Conservation (phyloP, 2,888 invertebrate genomes). For the Pammene aurita region DNA sequence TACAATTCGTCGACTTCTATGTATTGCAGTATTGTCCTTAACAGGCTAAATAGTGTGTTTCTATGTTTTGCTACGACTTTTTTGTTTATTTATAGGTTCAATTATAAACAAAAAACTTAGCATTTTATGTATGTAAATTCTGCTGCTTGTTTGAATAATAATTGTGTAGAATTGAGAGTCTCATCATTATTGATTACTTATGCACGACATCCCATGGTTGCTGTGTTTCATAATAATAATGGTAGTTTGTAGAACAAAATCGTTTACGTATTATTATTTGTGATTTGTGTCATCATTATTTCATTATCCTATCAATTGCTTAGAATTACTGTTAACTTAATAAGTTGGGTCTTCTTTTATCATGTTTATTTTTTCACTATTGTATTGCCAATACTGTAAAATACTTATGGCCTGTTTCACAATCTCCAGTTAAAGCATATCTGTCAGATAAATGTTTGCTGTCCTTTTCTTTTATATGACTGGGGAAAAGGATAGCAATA, state of each 20-base stretch:
- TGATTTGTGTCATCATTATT: not conserved
- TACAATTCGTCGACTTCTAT: not conserved
- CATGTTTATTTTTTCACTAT: not conserved
- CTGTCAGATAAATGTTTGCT: no score
- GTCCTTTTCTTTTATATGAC: no score
- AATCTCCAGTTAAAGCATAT: no score
- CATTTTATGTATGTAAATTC: not conserved
- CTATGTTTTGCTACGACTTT: conserved; percentile 17
- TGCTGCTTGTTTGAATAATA: conserved; percentile 3
- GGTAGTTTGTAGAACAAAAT: conserved; percentile 3
- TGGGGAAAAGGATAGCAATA: no score
- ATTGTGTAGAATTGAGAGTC: conserved; percentile 1
- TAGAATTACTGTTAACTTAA: not conserved
- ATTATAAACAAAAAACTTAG: not conserved
- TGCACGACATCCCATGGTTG: conserved; percentile 2
- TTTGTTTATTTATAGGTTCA: conserved; percentile 3
- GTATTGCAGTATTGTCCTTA: conserved; percentile 7
- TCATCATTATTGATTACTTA: conserved; percentile 15
- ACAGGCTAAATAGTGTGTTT: conserved; percentile 15
- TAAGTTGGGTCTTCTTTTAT: not conserved
- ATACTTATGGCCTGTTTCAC: no score
- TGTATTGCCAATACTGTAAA: no score
- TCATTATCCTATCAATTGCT: not conserved
- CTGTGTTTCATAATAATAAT: not conserved
- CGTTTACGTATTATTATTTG: not conserved